Base-by-base conservation (phyloP, 2,888 invertebrate genomes). In the Dolichomitus sp. region DNA sequence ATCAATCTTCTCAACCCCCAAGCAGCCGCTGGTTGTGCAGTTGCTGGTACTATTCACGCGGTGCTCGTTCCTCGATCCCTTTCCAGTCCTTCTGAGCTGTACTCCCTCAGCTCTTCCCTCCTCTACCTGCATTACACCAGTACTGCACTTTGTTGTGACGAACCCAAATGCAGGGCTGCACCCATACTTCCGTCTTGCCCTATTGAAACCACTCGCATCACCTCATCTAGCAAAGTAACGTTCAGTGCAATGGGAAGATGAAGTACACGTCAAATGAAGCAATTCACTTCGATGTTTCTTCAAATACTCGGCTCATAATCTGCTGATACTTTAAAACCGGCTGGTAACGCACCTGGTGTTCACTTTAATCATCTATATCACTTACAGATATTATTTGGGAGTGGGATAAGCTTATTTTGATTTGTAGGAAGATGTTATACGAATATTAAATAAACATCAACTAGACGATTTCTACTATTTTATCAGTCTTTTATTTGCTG, bases 1-100 rank as follows among this genome's bases (percentile, higher is more conserved):
- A 89, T 89, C 89, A 89, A 89, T 89, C 89, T 89, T 89, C 79
- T 48, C 77, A 23, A 74, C 61, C 77, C 70, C 73, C 61, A 45
- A n/a, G 48, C 69, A 72, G 61, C 27, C 72, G 73, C 61, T 61
- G 69, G 61, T 68, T 42, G 80, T 79, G 52, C 54, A 68, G 75
- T 54, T 63, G 50, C 63, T 59, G 74, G 54, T 66, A 72, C 76
- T 48, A 61, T 75, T 52, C 30, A 61, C 66, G 66, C n/a, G 57
- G 37, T 48, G 12, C 40, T 52, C 52, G 33, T 42, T 74, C 23
- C 63, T 42, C 69, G 57, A 59, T 57, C 65, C 42, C 50, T 19
- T 61, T 57, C 33, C 73, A 48, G 61, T 17, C 59, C 50, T 19
- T 65, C 23, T n/a, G 48, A 17, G 4, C 19, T 52, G n/a, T 12